Conservation (phyloP, 2,113 vertebrate genomes). For the Eptatretus burgeri region DNA sequence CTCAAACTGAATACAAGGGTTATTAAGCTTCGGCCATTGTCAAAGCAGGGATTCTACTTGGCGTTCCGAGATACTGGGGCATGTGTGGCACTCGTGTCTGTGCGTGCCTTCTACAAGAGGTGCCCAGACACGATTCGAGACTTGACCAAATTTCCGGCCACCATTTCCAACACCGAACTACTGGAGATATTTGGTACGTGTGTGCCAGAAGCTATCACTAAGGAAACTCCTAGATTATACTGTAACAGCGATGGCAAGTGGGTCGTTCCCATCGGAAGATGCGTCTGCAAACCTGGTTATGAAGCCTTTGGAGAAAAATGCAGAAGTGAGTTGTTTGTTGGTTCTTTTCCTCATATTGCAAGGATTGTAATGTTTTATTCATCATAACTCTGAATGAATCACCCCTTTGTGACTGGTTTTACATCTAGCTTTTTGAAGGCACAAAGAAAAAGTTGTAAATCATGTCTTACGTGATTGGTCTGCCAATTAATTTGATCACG, state of each 20-base stretch:
- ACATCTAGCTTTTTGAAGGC: too few species aligned
- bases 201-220: conserved; percentile 27
- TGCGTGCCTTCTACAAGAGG: conserved; percentile 38
- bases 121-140: conserved; percentile 31
- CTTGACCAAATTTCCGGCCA: conserved; percentile 33
- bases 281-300: conserved; percentile 37
- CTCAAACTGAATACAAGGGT: conserved; percentile 44
- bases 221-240: conserved; percentile 33
- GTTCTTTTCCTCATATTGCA: too few species aligned
- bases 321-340: conserved; percentile 25
- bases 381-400: too few species aligned
- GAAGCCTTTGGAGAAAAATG: conserved; percentile 27
- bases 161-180: conserved; percentile 27
- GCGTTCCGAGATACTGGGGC: conserved; percentile 41
- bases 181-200: conserved; percentile 33
- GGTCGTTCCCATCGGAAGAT: conserved; percentile 57
- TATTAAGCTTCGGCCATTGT: conserved; percentile 31
- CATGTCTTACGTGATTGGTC: too few species aligned
- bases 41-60: conserved; percentile 37
- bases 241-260: conserved; percentile 61
- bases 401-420: too few species aligned
- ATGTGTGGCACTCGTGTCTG: conserved; percentile 35
- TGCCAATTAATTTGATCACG: too few species aligned
- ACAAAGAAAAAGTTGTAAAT: too few species aligned
- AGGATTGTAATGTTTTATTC: too few species aligned